Base-by-base conservation (phyloP, 2,888 invertebrate genomes). In the Clanis bilineata region DNA sequence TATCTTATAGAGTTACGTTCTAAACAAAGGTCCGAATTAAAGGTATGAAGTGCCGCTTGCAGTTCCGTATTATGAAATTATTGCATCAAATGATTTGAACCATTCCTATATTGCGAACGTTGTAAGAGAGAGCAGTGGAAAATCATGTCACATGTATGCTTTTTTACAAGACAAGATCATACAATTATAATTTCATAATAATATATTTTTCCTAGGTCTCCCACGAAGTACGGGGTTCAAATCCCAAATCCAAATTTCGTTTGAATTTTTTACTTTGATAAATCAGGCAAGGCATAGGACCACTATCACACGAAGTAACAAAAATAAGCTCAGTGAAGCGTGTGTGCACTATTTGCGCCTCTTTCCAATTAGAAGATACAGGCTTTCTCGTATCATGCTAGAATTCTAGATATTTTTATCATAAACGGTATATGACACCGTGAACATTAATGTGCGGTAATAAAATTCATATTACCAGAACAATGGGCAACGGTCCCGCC, bases 401-500 rank as follows among this genome's bases (percentile, higher is more conserved):
- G n/a, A n/a, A n/a, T n/a, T n/a, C 2, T 28, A 28, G 5, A 28
- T 15, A 28, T 15, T 15, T 23, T 9, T 28, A 28, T 9, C 7
- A 7, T 23, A 7, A 18, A 51, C 28, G 28, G 51, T 32, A 51
- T 4, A 51, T 18, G 28, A 32, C 32, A 5, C 18, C 51, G 10
- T 28, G 10, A 51, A 32, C 32, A 32, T 51, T 51, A 51, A 51
- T 15, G 51, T 51, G 51, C 15, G 15, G 10, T 32, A 51, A 51
- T 51, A 51, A 51, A 51, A 51, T 51, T 51, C 28, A 21, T 67
- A 65, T 66, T 58, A 63, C 66, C 59, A 58, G 66, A 64, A 68
- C 72, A 72, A 72, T 72, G 71, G 71, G 69, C 76, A 76, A 76
- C 64, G 64, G 70, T 68, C 67, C 65, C 68, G 51, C 51, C 51